Evolutionary conservation across 2,797 vertebrate species (phyloP), one percentile per base, ranked within the genome.

Genomic region (Leontopithecus rosalia): DNA sequence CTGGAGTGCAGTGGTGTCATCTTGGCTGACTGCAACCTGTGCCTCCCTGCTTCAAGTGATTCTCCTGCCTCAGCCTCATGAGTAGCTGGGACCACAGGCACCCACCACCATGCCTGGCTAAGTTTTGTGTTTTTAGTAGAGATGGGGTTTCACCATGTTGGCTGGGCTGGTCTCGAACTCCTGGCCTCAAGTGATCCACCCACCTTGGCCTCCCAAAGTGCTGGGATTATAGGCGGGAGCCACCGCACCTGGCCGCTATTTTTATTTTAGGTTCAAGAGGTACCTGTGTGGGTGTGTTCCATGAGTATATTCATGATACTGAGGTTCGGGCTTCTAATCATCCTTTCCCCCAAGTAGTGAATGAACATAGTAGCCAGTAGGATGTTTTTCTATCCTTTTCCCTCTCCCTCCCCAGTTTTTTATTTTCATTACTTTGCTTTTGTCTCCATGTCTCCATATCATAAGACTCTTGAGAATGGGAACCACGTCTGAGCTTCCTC

Each of bases 231-330:
- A 64, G 30, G 30, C 1, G 3, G 30, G 33, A n/a, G 64, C 15
- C 33, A n/a, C 33, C 0, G 4, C 33, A n/a, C 15, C 33, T 33
- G 6, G 33, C 17, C 15, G 4, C 33, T n/a, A 4, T 67, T 9
- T 67, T n/a, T 67, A 67, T n/a, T n/a, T 67, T 19, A 9, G 33
- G 33, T 67, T 67, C 64, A n/a, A 67, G 64, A n/a, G 64, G 15
- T 67, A 19, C 64, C 17, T 67, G 15, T 67, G 15, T 19, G 33
- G 64, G 64, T 67, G 17, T n/a, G 33, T 67, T 33, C 64, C 64
- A 9, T 67, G 15, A 67, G 14, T 67, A 67, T 67, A 2, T 67
- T 67, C 64, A 19, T n/a, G 64, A 67, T 67, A n/a, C 33, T n/a
- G 64, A 67, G 15, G 64, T 67, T 67, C n/a, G 7, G 64, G 4